These are phyloP conservation scores for Electrona antarctica DNA, from an alignment of 2,113 vertebrate genomes.

Conservation along the genomic window DNA sequence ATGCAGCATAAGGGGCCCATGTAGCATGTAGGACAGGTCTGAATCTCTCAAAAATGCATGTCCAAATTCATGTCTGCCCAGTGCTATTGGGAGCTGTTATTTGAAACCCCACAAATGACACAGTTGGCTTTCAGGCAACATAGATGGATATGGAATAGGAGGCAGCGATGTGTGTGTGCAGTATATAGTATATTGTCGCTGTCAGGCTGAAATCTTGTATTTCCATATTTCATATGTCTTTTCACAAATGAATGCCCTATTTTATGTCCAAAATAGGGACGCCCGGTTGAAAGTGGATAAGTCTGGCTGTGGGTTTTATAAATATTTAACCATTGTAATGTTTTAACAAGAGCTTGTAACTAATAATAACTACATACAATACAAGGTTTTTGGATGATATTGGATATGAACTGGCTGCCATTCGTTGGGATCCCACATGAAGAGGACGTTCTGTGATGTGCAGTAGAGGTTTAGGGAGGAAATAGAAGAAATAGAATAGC, in stretches of 20 bases:
- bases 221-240: too few relatives aligned
- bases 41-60: slow-evolving; percentile 12
- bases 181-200: too few relatives aligned
- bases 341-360: too few relatives aligned
- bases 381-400: neutral
- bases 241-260: too few relatives aligned
- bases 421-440: slow-evolving; percentile 6
- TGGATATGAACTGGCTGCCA: slow-evolving; percentile 15
- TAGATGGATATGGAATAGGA: slow-evolving; percentile 20
- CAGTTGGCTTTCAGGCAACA: slow-evolving; percentile 18
- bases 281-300: too few relatives aligned
- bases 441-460: slow-evolving; percentile 21
- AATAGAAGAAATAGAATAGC: neutral
- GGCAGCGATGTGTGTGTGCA: slow-evolving; percentile 6
- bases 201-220: too few relatives aligned
- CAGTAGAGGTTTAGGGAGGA: slow-evolving; percentile 1
- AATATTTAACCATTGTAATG: too few relatives aligned
- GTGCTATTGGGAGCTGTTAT: slow-evolving; percentile 8
- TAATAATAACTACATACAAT: too few relatives aligned
- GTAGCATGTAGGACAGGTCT: slow-evolving; percentile 36
- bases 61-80: slow-evolving; percentile 36
- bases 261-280: too few relatives aligned
- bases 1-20: too few relatives aligned
- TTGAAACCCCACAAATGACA: slow-evolving; percentile 19
- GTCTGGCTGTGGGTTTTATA: too few relatives aligned